A percentile compares a stretch with the other conserved stretches of the same genome.
Conservation (phyloP, 2,797 vertebrate species). For the Phrynocephalus guinanensis region DNA sequence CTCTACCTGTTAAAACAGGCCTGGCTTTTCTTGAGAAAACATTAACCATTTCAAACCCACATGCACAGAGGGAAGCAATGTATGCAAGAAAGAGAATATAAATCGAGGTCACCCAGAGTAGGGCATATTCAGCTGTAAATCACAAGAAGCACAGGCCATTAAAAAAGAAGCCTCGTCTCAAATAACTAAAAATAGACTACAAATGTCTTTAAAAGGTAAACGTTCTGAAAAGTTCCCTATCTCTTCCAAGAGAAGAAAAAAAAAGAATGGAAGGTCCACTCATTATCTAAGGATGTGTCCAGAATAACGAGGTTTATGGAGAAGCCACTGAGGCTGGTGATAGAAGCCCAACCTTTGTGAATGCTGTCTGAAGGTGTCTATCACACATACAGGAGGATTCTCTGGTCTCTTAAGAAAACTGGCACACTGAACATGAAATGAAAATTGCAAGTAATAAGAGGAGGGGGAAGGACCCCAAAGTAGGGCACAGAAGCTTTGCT, state of each 20-base stretch:
- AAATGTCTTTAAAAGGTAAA: background rate
- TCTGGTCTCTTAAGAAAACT: background rate
- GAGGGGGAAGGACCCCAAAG: too few species aligned
- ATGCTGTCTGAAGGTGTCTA: too few species aligned
- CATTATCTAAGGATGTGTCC: background rate
- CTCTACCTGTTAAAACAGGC: background rate
- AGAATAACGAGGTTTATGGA: constrained; percentile 4
- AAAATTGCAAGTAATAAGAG: background rate
- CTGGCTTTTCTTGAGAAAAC: background rate
- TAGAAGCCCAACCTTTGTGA: background rate
- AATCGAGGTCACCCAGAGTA: background rate
- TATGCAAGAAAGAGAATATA: background rate
- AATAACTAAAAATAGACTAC: background rate
- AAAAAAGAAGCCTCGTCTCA: background rate
- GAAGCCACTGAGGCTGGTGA: background rate
- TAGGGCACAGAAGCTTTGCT: background rate
- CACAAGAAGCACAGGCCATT: too few species aligned
- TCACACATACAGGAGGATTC: background rate
- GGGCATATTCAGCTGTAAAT: background rate
- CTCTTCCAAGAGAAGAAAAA: background rate
- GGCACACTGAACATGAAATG: background rate
- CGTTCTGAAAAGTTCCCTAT: background rate
- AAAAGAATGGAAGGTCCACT: background rate
- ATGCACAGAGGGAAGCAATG: too few species aligned
- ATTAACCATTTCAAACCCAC: background rate